A percentile compares a stretch with the other conserved stretches of the same genome.
These are phyloP conservation scores for Heterodera carotae DNA, from an alignment of 1,140 invertebrate species.

Conservation along the genomic window DNA sequence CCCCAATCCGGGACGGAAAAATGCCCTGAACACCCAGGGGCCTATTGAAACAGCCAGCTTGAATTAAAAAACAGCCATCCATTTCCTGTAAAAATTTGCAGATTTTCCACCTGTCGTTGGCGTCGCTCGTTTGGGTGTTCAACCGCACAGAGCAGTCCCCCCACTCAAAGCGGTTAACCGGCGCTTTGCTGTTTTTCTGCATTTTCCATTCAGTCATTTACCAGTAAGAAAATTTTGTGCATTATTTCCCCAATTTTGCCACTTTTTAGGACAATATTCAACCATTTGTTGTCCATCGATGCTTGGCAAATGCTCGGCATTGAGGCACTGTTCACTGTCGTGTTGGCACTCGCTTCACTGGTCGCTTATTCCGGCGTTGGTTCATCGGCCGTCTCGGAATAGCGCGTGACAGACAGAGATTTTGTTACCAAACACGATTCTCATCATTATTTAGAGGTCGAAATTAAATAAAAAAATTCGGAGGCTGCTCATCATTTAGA, in stretches of 20 bases:
- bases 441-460: background rate
- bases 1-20: too few relatives aligned
- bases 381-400: too few relatives aligned
- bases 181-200: conserved; percentile 37
- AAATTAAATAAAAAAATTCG: too few relatives aligned
- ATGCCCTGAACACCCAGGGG: too few relatives aligned
- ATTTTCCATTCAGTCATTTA: conserved; percentile 39
- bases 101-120: conserved; percentile 35
- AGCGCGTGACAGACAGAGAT: too few relatives aligned
- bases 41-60: background rate
- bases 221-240: conserved; percentile 34
- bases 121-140: conserved; percentile 44
- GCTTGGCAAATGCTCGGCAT: conserved; percentile 28
- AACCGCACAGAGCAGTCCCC: conserved; percentile 28
- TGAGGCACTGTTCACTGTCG: conserved; percentile 11
- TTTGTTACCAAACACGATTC: background rate
- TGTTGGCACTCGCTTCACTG: conserved; percentile 6
- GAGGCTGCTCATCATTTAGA: too few relatives aligned
- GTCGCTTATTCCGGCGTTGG: conserved; percentile 26
- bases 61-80: background rate
- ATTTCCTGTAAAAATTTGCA: background rate
- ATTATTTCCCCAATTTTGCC: background rate
- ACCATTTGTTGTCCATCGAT: conserved; percentile 13
- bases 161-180: conserved; percentile 12
- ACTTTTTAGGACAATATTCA: conserved; percentile 21